Percentiles rank a stretch among this genome's conserved stretches.
Evolutionary conservation across 2,888 invertebrate genomes (phyloP).

Genomic region (Sialis lutaria): DNA sequence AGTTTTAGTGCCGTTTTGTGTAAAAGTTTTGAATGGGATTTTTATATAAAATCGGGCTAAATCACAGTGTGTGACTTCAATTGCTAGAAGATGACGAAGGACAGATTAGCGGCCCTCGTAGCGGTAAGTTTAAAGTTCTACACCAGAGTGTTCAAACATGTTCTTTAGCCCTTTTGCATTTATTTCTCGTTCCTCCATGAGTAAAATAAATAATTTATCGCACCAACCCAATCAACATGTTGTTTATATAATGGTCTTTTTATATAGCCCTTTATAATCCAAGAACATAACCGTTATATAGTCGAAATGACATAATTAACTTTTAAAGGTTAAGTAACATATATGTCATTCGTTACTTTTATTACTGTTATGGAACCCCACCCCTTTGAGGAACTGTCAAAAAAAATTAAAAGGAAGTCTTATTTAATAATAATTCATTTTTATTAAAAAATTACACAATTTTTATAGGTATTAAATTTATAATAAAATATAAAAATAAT

Average conservation of each 20-base stretch:
- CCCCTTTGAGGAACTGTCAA: constrained; percentile 14
- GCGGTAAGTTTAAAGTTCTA: constrained; percentile 46
- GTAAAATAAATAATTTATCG: not conserved
- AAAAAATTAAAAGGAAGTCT: too few relatives aligned
- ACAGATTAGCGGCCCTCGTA: constrained; percentile 91
- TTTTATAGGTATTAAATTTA: too few relatives aligned
- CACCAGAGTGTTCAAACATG: constrained; percentile 10
- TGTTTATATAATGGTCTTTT: not conserved
- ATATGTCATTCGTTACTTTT: constrained; percentile 6
- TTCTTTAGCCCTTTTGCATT: constrained; percentile 3
- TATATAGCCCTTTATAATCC: not conserved
- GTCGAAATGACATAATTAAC: not conserved
- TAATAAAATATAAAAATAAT: too few relatives aligned
- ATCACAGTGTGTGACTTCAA: constrained; percentile 45
- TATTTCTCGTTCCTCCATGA: constrained; percentile 1
- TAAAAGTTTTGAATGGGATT: constrained; percentile 67
- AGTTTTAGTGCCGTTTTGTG: constrained; percentile 54
- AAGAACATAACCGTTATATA: not conserved
- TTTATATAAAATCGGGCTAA: constrained; percentile 47
- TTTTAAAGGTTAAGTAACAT: constrained; percentile 6
- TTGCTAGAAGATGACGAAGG: constrained; percentile 75
- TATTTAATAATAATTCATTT: too few relatives aligned
- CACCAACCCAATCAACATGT: too few relatives aligned
- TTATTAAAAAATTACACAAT: too few relatives aligned
- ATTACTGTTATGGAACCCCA: constrained; percentile 16